Evolutionary conservation across 1,140 invertebrate species (phyloP).

Genomic region (Sminthurinus signatus): DNA sequence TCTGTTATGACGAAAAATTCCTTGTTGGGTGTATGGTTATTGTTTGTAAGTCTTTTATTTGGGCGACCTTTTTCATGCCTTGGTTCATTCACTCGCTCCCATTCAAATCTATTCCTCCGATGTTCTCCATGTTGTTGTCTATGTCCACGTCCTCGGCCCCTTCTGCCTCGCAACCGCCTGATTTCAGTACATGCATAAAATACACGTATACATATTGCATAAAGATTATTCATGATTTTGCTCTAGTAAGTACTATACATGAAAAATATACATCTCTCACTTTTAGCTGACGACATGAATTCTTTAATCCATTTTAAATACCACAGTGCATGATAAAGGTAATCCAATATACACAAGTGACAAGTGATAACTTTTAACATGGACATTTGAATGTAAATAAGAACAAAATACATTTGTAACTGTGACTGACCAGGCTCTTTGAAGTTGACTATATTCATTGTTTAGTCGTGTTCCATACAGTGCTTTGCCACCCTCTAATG

Average conservation of each 20-base stretch:
- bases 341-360: not conserved
- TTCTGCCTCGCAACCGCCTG: not conserved
- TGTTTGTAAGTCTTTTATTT: not conserved
- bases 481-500: too few relatives aligned
- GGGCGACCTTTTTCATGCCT: not conserved
- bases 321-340: not conserved
- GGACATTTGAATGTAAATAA: not conserved
- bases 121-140: not conserved
- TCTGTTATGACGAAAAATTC: not conserved
- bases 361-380: not conserved
- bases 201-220: not conserved
- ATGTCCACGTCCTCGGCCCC: not conserved
- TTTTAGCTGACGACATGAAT: not conserved
- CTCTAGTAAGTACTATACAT: not conserved
- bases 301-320: not conserved
- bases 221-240: not conserved
- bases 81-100: not conserved
- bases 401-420: not conserved
- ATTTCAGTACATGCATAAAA: not conserved
- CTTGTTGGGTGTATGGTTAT: not conserved
- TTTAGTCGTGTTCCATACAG: not conserved
- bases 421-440: not conserved
- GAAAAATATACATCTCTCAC: not conserved
- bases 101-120: not conserved
- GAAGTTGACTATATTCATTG: conserved; percentile 1